Conservation (phyloP, 2,113 vertebrate species). For the human (Homo sapiens) region GRCh38 chr3:134003001-134003500, state of each 20-base stretch:
- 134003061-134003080: neutral
- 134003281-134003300: neutral
- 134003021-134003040: neutral
- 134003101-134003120: neutral
- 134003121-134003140: conserved; percentile 20
- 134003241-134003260: neutral
- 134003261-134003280: conserved; percentile 61
- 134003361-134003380: neutral
- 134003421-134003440: neutral
- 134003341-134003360: neutral
- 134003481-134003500: neutral
- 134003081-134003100: neutral
- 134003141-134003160: conserved; percentile 41
- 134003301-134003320: neutral
- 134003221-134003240: conserved; percentile 47
- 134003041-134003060: neutral
- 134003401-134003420: neutral
- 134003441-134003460: neutral
- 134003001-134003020: too few species aligned
- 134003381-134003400: neutral
- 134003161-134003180: conserved; percentile 31
- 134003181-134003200: conserved; percentile 58
- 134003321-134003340: neutral
- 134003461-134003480: neutral
- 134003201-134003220: conserved; percentile 51